Base-by-base conservation (phyloP, 2,888 invertebrate species). In the Yponomeuta malinellus region DNA sequence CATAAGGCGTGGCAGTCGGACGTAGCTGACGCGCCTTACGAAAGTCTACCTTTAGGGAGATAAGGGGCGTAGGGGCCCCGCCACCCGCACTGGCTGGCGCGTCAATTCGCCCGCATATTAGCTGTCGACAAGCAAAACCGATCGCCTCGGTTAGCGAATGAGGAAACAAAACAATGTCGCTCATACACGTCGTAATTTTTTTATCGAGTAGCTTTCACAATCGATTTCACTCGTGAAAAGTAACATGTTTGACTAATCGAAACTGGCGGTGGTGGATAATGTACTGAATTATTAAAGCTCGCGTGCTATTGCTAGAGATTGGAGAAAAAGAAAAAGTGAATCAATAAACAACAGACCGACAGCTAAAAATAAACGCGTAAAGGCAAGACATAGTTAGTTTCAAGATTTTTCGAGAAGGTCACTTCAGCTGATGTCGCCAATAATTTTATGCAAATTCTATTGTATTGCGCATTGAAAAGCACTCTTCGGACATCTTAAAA, bases 41-140 rank as follows among this genome's bases (percentile, higher is more conserved):
- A 6, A 43, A 43, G 8, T 43, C 8, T 43, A 43, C 43, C 43
- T 43, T 43, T 43, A 59, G 52, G 63, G 68, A 48, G 71, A 59
- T 48, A 43, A 33, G 23, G 68, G 52, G 52, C 2, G 68, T 31
- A 29, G 65, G 12, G 43, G 33, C 64, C 63, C 37, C 37, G 52
- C 72, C 43, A 43, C 71, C 71, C 73, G 70, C 71, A 70, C 15
- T 70, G 74, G 75, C 78, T 78, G 78, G 80, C 82, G 83, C 79
- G 82, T 85, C 83, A 84, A 82, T 76, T 79, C 78, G 79, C 76
- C 79, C 81, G 80, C 84, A 84, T 86, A 85, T 84, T 84, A 83
- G 82, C 85, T 85, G 85, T 87, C 87, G 85, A 78, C 85, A 76
- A 75, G 78, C 78, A 77, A 78, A 79, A 79, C 76, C 83, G 81